Evolutionary conservation across 1,140 invertebrate species (phyloP), one percentile per base, ranked within the genome.

Genomic region (Manduca sexta): DNA sequence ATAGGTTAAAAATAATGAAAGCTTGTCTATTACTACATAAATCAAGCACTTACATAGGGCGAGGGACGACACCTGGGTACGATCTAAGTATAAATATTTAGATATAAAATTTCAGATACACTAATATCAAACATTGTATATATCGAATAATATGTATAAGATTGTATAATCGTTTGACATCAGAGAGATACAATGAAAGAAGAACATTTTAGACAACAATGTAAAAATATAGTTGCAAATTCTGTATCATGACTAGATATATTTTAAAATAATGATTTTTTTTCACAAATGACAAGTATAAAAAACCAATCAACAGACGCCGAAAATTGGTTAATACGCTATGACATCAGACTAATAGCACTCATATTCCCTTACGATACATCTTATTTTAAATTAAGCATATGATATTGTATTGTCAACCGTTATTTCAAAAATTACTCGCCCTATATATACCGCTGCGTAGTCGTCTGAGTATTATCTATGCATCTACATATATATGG

Each of bases 401-500:
- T 44, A 64, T 64, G 64, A 62, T 69, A 72, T 68, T 69, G 75
- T 83, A 83, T 84, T 84, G 81, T 84, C 81, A 80, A 76, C 71
- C 63, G 72, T 82, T 76, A 62, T 64, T 26, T n/a, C 65, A 63
- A 78, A 71, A 70, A 55, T 65, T 26, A 74, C 78, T 80, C 78
- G 78, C 78, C 78, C 78, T 77, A 77, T 67, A 60, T 67, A 68
- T 62, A 69, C 57, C 49, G 59, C 58, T 64, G 59, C 48, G 62
- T 71, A 59, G 56, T 52, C 16, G 15, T 33, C 16, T 45, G 45
- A 52, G 49, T 52, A 57, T 57, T 52, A 52, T 46, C 40, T 12
- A n/a, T 12, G 13, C 5, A 5, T 35, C 33, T 35, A 54, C 44
- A 35, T 50, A 33, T 39, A 50, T 39, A 51, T 41, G 39, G 8